Evolutionary conservation across 2,888 invertebrate species (phyloP), one percentile per base, ranked within the genome.

Genomic region (Nomada fucata): DNA sequence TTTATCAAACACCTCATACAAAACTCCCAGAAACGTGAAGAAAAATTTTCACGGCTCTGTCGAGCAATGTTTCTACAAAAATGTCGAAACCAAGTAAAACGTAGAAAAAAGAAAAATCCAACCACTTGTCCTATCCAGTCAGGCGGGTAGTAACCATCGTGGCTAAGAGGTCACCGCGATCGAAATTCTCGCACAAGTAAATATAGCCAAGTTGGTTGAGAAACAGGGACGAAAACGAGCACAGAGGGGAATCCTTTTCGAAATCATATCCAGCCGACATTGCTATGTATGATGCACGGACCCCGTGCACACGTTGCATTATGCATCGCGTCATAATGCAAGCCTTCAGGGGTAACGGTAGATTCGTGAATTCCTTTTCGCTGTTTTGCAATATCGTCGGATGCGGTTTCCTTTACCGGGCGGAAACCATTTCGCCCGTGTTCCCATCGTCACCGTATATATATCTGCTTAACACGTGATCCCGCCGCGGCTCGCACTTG

Each of bases 271-370:
- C 82, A 80, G 64, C 53, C 71, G 78, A 67, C 81, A 86, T 88
- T 85, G 86, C 88, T 85, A 88, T 88, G 86, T 88, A 88, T 86
- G 88, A 85, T 85, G 85, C 81, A 83, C 83, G 70, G 81, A 13
- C 82, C 71, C 57, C 87, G 68, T 85, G 76, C 85, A 75, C 84
- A 74, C 53, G 76, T 85, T 88, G 88, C 88, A 88, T 88, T 87
- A 88, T 88, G 88, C 88, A 88, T 88, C 80, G 80, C 79, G 82
- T 85, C 73, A 88, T 88, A 87, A 88, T 85, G 88, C 88, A 76
- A 85, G 71, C 83, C 82, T 82, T 73, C 73, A 79, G 84, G 76
- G 76, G 83, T 71, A 80, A 76, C 72, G 85, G 83, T 79, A 88
- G 87, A 88, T 87, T 88, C 84, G 79, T 70, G 76, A 81, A 86